Evolutionary conservation across 2,113 vertebrate species (phyloP).

Genomic region (Phrynosoma blainvillii): DNA sequence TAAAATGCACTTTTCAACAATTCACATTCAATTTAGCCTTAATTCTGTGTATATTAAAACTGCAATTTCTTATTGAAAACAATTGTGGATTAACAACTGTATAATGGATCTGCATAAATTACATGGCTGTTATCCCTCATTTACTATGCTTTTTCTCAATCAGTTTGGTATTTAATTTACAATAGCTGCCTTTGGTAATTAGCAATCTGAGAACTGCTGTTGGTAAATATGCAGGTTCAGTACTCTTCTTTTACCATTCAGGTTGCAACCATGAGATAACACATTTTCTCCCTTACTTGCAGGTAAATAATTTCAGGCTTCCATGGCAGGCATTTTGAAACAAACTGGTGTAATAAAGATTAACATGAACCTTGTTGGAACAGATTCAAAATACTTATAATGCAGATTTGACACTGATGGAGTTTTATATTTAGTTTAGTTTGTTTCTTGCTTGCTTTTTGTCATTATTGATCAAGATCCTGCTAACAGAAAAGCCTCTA

Average conservation of each 20-base stretch:
- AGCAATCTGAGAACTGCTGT: not conserved
- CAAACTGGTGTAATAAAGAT: not conserved
- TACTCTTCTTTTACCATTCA: not conserved
- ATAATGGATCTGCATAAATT: constrained; percentile 25
- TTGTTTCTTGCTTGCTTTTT: too few relatives aligned
- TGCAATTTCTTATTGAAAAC: constrained; percentile 24
- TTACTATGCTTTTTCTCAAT: constrained; percentile 34
- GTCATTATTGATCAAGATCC: too few relatives aligned
- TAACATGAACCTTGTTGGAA: not conserved
- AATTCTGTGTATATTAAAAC: constrained; percentile 13
- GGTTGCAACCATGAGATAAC: not conserved
- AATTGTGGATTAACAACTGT: constrained; percentile 20
- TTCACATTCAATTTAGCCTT: constrained; percentile 10
- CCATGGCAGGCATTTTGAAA: not conserved
- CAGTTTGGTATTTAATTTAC: constrained; percentile 29
- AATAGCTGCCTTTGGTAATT: constrained; percentile 13
- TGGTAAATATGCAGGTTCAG: constrained; percentile 23
- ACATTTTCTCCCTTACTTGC: not conserved
- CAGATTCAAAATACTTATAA: not conserved
- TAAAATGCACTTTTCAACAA: constrained; percentile 23
- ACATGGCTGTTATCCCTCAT: constrained; percentile 4
- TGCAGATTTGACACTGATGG: not conserved
- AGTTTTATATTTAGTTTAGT: too few relatives aligned
- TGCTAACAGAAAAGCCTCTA: too few relatives aligned
- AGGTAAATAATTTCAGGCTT: constrained; percentile 7